Conservation (phyloP, 2,113 vertebrate genomes). For the Sarotherodon lohbergeri region DNA sequence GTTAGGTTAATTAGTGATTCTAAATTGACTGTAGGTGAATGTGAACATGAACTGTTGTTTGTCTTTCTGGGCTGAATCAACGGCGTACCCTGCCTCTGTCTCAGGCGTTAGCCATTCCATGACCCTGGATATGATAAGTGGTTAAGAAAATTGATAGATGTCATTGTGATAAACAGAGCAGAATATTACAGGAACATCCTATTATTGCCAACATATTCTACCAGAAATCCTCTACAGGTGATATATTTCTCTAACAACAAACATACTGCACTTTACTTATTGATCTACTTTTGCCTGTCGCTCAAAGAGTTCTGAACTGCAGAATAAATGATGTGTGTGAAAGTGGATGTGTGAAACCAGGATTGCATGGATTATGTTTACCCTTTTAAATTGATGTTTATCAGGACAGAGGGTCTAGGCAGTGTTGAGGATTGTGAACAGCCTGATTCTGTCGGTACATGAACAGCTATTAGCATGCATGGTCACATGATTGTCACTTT, state of each 20-base stretch:
- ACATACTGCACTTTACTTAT: neutral
- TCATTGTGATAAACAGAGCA: neutral
- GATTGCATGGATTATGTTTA: neutral
- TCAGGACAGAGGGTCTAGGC: neutral
- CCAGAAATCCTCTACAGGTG: neutral
- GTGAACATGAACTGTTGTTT: neutral
- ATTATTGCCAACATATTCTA: neutral
- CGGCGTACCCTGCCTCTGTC: neutral
- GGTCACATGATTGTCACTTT: conserved; percentile 31
- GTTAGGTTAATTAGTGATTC: neutral
- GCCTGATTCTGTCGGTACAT: conserved; percentile 62
- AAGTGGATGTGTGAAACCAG: neutral
- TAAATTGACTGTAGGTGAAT: neutral
- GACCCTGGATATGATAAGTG: neutral
- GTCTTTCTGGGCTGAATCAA: neutral
- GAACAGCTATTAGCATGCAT: conserved; percentile 44
- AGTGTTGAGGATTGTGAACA: conserved; percentile 3
- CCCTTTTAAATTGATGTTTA: neutral
- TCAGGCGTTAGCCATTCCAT: neutral
- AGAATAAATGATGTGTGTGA: neutral
- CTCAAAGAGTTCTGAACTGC: neutral
- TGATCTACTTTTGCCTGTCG: neutral
- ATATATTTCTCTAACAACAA: neutral
- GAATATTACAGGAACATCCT: neutral
- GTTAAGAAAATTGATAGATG: neutral